phyloP scores from a whole-genome alignment of 2,888 invertebrate genomes.

The Blastobasis adustella region DNA sequence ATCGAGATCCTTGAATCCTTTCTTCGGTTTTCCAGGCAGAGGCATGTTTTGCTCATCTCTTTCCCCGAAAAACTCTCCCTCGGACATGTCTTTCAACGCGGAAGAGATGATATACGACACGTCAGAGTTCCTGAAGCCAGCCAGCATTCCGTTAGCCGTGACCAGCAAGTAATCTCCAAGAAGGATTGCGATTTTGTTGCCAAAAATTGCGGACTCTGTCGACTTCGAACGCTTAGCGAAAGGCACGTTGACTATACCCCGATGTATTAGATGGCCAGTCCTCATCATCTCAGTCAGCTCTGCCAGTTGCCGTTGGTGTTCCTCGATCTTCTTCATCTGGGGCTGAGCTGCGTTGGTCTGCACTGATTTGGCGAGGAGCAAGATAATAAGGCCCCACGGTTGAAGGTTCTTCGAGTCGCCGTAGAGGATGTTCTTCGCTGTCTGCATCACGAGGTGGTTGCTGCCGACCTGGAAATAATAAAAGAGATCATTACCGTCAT shows the following conservation, averaged over 20 bases:
- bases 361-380: constrained; percentile 86
- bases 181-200: constrained; percentile 90
- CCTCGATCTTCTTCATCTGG: constrained; percentile 75
- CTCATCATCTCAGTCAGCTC: constrained; percentile 91
- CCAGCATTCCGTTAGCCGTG: constrained; percentile 87
- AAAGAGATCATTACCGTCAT: neutral
- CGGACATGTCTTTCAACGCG: constrained; percentile 85
- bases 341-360: constrained; percentile 74
- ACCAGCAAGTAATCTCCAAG: constrained; percentile 90
- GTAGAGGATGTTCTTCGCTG: constrained; percentile 87
- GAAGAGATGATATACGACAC: constrained; percentile 88
- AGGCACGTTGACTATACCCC: constrained; percentile 70
- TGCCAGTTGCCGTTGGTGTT: constrained; percentile 58
- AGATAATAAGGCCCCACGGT: constrained; percentile 89
- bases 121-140: constrained; percentile 81
- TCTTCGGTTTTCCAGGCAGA: constrained; percentile 77
- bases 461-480: constrained; percentile 78
- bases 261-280: constrained; percentile 88
- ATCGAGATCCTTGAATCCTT: constrained; percentile 39
- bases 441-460: constrained; percentile 89
- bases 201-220: constrained; percentile 85
- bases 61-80: constrained; percentile 87
- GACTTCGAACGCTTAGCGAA: constrained; percentile 72
- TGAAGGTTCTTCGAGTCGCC: constrained; percentile 90
- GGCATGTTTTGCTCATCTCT: constrained; percentile 86